A percentile compares a stretch with the other conserved stretches of the same genome.
Evolutionary conservation across 2,888 invertebrate species (phyloP).

Genomic region (Euplexia lucipara): DNA sequence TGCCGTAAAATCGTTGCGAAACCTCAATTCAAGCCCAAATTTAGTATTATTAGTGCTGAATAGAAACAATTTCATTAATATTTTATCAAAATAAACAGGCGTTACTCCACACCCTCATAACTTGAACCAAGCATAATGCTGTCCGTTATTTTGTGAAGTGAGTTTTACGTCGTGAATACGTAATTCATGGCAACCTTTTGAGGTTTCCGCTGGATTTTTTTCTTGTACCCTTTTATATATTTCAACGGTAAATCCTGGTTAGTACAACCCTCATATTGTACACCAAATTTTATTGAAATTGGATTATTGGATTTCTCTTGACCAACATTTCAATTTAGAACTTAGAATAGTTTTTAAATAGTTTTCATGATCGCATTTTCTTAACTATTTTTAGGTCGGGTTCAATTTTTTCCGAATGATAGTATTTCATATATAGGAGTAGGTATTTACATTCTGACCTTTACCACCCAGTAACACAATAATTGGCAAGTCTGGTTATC

Average conservation of each 20-base stretch:
- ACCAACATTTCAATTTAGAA: slow-evolving; percentile 14
- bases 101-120: slow-evolving; percentile 34
- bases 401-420: no score
- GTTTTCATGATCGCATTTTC: no score
- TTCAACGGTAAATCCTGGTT: slow-evolving; percentile 44
- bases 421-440: no score
- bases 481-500: no score
- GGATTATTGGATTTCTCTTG: slow-evolving; percentile 30
- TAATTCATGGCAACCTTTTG: slow-evolving; percentile 73
- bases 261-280: slow-evolving; percentile 29
- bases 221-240: slow-evolving; percentile 62
- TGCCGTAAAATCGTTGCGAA: no score
- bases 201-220: slow-evolving; percentile 70
- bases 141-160: slow-evolving; percentile 76
- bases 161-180: slow-evolving; percentile 77
- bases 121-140: slow-evolving; percentile 68
- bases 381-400: no score
- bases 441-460: no score
- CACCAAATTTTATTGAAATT: slow-evolving; percentile 43
- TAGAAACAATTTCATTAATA: neutral
- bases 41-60: no score
- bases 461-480: no score
- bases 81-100: neutral
- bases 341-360: neutral
- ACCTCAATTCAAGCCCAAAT: no score